Base-by-base conservation (phyloP, 2,888 invertebrate species). In the Ormyrus labotus region DNA sequence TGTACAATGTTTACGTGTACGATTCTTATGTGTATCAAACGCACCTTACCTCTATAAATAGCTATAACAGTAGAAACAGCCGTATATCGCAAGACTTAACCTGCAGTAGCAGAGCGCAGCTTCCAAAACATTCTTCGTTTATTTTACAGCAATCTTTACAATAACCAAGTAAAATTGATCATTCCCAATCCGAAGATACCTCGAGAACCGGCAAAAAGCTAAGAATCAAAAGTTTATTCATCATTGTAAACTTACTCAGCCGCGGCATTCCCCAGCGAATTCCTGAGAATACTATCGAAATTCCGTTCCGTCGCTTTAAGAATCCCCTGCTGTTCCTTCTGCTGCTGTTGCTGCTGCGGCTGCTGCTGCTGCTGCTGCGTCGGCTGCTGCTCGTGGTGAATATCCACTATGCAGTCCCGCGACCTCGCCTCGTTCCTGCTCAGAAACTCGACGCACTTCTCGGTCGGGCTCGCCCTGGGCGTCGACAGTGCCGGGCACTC, bases 361-460 rank as follows among this genome's bases (percentile, higher is more conserved):
- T 51, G 50, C 57, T 60, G 71, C 53, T 51, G 69, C 19, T 57
- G 3, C 4, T 50, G n/a, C 1, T 63, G 50, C 9, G 19, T 48
- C 51, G 10, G 51, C 11, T 19, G 45, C n/a, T 80, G 61, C 8
- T 81, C 83, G 53, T 74, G 74, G 11, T 82, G 79, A 0, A 80
- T 71, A 47, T 83, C 75, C 64, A 72, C 75, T 47, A 80, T 70
- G 53, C 85, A 84, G 13, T 75, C 73, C 48, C 65, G 81, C 6
- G 81, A 13, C 10, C 71, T 81, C 5, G 81, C 69, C 34, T 83
- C 83, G 63, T 82, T 83, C 51, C 85, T 81, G 68, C 87, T 89
- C 34, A 90, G 82, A 74, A 87, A 90, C 78, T 90, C 89, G 70
- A 90, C 88, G 85, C 90, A 90, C 85, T 90, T 90, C 81, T 90